Base-by-base conservation (phyloP, 2,113 vertebrate genomes). In the Dunckerocampus dactyliophorus region DNA sequence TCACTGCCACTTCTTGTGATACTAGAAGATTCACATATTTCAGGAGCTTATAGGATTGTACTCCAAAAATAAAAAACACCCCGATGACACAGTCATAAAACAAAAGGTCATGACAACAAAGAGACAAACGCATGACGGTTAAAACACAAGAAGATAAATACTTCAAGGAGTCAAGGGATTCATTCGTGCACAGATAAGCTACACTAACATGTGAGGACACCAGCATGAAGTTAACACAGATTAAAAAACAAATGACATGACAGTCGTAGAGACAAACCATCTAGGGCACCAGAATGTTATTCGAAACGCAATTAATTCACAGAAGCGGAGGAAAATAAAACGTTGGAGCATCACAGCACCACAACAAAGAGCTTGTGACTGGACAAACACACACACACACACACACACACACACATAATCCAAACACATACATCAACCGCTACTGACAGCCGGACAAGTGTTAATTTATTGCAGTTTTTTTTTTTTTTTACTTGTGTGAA, bases 401-500 rank as follows among this genome's bases (percentile, higher is more conserved):
- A 59, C 34, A 20, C 37, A 47, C 21, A 19, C 31, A 67, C 59
- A 47, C 76, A 77, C 47, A 21, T 17, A 4, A 47, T 51, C 21
- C 20, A 24, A 24, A 24, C 13, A 51, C 21, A 50, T 14, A 14
- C 21, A 28, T 21, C 9, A 24, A 51, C 21, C 8, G 22, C 14
- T 24, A 12, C n/a, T 10, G 9, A 15, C 37, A 43, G n/a, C 34
- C 11, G 14, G 24, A 13, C 22, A 28, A 24, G 13, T 17, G 52
- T 13, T 31, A 11, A 50, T 50, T 86, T 87, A 88, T 88, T 87
- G 87, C 87, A 84, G 24, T 74, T 79, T 70, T 82, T 86, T 87
- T 81, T 74, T 76, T 34, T 14, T 72, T 54, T 53, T 60, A 2
- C 5, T 2, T 8, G 3, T 51, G 12, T 15, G 5, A 62, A 60